Base-by-base conservation (phyloP, 2,113 vertebrate genomes). In the Sialia sialis region DNA sequence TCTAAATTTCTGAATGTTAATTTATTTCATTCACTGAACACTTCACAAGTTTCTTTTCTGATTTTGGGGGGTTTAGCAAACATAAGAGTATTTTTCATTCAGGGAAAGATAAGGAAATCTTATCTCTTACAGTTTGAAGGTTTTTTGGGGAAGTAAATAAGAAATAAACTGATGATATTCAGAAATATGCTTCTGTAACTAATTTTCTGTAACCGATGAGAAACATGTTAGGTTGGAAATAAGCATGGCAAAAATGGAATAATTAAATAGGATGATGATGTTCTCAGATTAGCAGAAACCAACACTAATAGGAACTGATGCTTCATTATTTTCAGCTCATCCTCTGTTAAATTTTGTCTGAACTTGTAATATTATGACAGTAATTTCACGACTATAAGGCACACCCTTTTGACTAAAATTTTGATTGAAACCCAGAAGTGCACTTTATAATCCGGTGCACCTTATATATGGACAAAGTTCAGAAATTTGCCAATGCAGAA, bases 61-160 rank as follows among this genome's bases (percentile, higher is more conserved):
- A n/a, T 32, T 75, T 21, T 38, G 7, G 2, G 11, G 5, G 3
- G 1, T 39, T 52, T 26, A 54, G 27, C 18, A 73, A 92, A 52
- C 29, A 34, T 23, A 55, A 63, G 54, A 68, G 4, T 4, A 27
- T 89, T 84, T 94, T 81, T 54, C 39, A 89, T 94, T 92, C 60
- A 67, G 27, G 54, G 8, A 36, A 84, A 87, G 38, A 63, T 59
- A 73, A 88, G 15, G 62, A 88, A 84, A 91, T 59, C 29, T 73
- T 82, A 70, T 73, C 21, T 80, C 32, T 73, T 64, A 25, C 1
- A 39, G 8, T 43, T 60, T 52, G 26, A 51, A 64, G 26, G 16
- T 11, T 93, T 75, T 83, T 52, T 36, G 60, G 6, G 13, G 13
- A 87, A 48, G 6, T 30, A 72, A 85, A 73, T 56, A 10, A 69